phyloP scores from a whole-genome alignment of 2,113 vertebrate species.

The Barbus barbus region DNA sequence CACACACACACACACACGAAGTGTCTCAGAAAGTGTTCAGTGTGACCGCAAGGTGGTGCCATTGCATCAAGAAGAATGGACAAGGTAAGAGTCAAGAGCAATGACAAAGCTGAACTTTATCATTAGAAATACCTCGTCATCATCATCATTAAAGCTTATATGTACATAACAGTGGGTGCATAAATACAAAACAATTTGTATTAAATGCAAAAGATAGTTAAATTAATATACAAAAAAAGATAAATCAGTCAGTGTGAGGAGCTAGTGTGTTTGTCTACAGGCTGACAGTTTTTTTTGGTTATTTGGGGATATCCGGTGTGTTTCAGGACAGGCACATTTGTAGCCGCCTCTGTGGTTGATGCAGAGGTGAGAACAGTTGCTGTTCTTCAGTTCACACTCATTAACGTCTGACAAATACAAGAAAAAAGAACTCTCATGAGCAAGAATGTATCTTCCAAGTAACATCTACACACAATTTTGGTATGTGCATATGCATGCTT shows the following conservation, averaged over 20 bases:
- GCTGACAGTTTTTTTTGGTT: slow-evolving; percentile 67
- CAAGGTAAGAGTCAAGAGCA: neutral
- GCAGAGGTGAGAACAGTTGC: slow-evolving; percentile 71
- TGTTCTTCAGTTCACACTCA: slow-evolving; percentile 66
- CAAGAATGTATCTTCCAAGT: neutral
- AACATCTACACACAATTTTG: neutral
- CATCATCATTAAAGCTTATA: neutral
- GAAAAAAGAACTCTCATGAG: neutral
- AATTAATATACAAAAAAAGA: neutral
- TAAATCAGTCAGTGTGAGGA: neutral
- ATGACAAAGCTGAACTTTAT: neutral
- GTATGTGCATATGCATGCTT: neutral
- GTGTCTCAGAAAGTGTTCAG: neutral
- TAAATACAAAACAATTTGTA: neutral
- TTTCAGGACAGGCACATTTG: slow-evolving; percentile 66
- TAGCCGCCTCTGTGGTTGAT: slow-evolving; percentile 65
- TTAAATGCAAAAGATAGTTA: neutral
- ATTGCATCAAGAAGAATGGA: neutral
- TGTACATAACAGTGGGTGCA: neutral
- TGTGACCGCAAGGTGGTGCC: neutral
- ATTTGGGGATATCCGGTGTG: slow-evolving; percentile 59
- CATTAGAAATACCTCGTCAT: no score
- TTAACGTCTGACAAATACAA: slow-evolving; percentile 63
- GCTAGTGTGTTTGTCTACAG: neutral
- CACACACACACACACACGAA: no score